Base-by-base conservation (phyloP, 2,113 vertebrate species). In the Microcebus tavaratra region DNA sequence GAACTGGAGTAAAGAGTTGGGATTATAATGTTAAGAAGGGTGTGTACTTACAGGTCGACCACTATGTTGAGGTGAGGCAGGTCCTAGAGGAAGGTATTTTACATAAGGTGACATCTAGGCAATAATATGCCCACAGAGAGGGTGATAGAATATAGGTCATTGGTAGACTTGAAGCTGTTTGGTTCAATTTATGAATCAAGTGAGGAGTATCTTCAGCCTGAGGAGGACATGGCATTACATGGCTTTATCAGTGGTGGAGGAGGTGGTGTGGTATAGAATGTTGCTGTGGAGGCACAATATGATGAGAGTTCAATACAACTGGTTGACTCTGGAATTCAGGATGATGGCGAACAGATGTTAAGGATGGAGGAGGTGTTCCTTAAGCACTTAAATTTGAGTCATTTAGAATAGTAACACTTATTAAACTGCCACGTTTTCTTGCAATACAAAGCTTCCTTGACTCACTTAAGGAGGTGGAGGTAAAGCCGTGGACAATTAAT, bases 351-450 rank as follows among this genome's bases (percentile, higher is more conserved):
- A 98, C 97, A 85, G 98, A 99, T 36, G 98, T 0, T 97, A 99
- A 75, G 91, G 97, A 98, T 13, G 98, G 98, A 2, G 99, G 99
- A 86, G 99, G 99, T 39, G 99, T 98, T 39, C 99, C 99, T 65
- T 99, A 98, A 97, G 98, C 97, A 20, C 99, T 98, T 4, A 99
- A 98, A 96, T 76, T 98, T 0, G 99, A 99, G 98, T 99, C 99
- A 85, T 99, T 99, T 98, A 99, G 99, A 97, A 99, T 99, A 96
- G 99, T 99, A 96, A 99, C 99, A 0, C 99, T 99, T 97, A 99
- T 99, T 75, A 99, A 99, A 98, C 99, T 99, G 98, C 99, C 99
- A 99, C 99, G 99, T 96, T 99, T 99, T 55, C 99, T 99, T 0
- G 99, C 99, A 80, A 99, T 99, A 85, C 99, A 98, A 99, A 99